A percentile compares a stretch with the other conserved stretches of the same genome.
phyloP scores from a whole-genome alignment of 2,888 invertebrate genomes.

The Petrolisthes cinctipes region DNA sequence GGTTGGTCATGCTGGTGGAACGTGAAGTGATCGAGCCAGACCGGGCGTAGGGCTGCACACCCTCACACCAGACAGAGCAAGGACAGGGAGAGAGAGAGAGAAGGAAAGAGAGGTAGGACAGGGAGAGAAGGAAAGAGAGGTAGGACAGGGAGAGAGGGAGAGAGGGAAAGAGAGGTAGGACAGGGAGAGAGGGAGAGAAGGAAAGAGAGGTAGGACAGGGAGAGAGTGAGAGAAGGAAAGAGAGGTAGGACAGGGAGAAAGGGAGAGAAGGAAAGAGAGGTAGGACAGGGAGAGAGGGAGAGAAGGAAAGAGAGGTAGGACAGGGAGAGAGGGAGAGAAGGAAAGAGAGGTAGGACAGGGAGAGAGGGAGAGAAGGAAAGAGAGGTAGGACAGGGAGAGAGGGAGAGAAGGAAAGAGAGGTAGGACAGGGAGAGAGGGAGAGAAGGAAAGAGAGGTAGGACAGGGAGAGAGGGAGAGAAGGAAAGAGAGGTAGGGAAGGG shows the following conservation, averaged over 20 bases:
- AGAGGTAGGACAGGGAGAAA: too few relatives aligned
- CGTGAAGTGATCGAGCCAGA: constrained; percentile 28
- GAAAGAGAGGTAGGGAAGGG: too few relatives aligned
- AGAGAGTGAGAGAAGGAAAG: not conserved
- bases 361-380: not conserved
- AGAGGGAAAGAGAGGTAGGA: too few relatives aligned
- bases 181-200: not conserved
- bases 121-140: too few relatives aligned
- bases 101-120: too few relatives aligned
- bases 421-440: not conserved
- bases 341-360: too few relatives aligned
- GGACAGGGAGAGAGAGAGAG: not conserved
- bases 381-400: not conserved
- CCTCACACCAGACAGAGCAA: not conserved
- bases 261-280: too few relatives aligned
- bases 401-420: not conserved
- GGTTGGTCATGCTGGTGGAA: constrained; percentile 52
- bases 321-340: not conserved
- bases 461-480: not conserved
- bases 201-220: too few relatives aligned
- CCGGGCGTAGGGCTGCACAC: constrained; percentile 34
- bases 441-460: not conserved
- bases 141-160: not conserved
- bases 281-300: not conserved
- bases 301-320: too few relatives aligned